Evolutionary conservation across 1,140 invertebrate species (phyloP).

Genomic region (Copidosoma floridanum): DNA sequence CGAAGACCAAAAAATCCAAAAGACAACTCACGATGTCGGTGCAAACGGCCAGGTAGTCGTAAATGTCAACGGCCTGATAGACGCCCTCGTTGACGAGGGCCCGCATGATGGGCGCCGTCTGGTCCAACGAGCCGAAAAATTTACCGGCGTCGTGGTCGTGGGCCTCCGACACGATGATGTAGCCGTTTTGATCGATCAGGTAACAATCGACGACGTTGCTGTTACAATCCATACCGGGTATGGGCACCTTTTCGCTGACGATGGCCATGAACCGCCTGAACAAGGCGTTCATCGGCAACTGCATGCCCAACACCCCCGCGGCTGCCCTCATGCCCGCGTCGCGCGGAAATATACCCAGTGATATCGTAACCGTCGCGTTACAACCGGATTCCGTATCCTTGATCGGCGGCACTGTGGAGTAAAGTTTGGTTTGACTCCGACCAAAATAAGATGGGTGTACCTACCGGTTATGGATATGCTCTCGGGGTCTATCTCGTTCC

Average conservation of each 20-base stretch:
- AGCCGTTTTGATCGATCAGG: slow-evolving; percentile 86
- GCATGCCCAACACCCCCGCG: slow-evolving; percentile 83
- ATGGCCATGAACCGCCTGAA: slow-evolving; percentile 69
- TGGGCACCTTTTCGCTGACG: slow-evolving; percentile 42
- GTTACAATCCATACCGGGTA: slow-evolving; percentile 51
- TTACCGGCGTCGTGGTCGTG: slow-evolving; percentile 69
- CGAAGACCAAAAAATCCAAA: too few species aligned
- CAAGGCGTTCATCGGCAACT: slow-evolving; percentile 70
- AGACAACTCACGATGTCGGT: slow-evolving; percentile 43
- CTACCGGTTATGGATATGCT: slow-evolving; percentile 49
- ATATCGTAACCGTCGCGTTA: slow-evolving; percentile 69
- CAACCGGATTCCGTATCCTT: slow-evolving; percentile 53
- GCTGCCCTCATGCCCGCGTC: slow-evolving; percentile 76
- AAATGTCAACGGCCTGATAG: slow-evolving; percentile 74
- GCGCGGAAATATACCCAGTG: slow-evolving; percentile 80
- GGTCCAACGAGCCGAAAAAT: slow-evolving; percentile 83
- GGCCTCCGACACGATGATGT: slow-evolving; percentile 75
- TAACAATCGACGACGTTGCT: slow-evolving; percentile 72
- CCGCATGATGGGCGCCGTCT: slow-evolving; percentile 69
- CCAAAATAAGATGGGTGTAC: not conserved
- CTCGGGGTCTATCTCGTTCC: slow-evolving; percentile 73
- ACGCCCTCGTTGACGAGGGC: slow-evolving; percentile 72
- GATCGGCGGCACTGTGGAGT: slow-evolving; percentile 70
- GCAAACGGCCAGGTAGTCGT: slow-evolving; percentile 85
- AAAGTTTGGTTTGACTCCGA: not conserved